Evolutionary conservation across 2,113 vertebrate genomes (phyloP), one percentile per base, ranked within the genome.

Genomic region (Bettongia penicillata): DNA sequence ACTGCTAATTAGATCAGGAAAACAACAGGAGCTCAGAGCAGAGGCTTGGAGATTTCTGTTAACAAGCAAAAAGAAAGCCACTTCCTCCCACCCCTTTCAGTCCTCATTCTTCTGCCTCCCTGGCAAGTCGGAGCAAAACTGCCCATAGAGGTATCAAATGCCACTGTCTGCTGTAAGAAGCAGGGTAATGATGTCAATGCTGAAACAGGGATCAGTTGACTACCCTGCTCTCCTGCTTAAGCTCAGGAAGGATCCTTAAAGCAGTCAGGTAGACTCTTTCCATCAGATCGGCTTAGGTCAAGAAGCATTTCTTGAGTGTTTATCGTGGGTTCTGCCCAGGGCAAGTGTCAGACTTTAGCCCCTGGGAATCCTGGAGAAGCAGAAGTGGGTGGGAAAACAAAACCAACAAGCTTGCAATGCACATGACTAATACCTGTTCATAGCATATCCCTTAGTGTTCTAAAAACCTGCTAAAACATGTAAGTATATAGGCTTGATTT

Each of bases 1-100:
- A 91, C 96, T 92, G 61, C 97, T 98, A 98, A 98, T 98, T 98
- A 98, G 96, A 97, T 97, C 68, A 91, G 94, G 93, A 90, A 96
- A 95, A 93, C 91, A 92, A 84, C 53, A n/a, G 1, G n/a, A 92
- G 93, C 90, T 94, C 53, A 0, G 51, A 96, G 95, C 26, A 51
- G 96, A 31, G 31, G 89, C n/a, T 90, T 94, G 91, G 51, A 92
- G 90, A 94, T 84, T 93, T 0, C 5, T 93, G 77, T 97, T 61
- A 94, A 91, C 90, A 95, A 96, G 95, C 92, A n/a, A 0, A 68
- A 43, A 0, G 92, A 91, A 68, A 23, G 61, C 91, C 28, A 37
- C 5, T 26, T 26, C 91, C n/a, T 49, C 10, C 0, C 6, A 28
- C 55, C 47, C n/a, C 3, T 8, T 11, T 0, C 31, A 5, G 37